Conservation (phyloP, 2,113 vertebrate species). For the Neogobius melanostomus region DNA sequence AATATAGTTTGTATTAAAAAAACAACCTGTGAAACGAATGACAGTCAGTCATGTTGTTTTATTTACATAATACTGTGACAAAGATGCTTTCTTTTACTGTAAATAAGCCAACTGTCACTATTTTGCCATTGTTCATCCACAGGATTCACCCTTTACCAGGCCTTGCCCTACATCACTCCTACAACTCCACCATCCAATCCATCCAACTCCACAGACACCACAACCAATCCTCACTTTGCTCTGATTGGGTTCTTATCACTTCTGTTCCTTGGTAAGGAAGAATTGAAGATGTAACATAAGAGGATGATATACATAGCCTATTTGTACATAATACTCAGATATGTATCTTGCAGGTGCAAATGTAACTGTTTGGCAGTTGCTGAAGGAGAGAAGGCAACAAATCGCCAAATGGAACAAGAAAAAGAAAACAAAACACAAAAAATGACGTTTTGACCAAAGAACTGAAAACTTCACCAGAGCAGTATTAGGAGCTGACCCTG, state of each 20-base stretch:
- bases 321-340: not conserved
- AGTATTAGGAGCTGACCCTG: not conserved
- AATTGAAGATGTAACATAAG: not conserved
- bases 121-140: slow-evolving; percentile 8
- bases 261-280: slow-evolving; percentile 82
- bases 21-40: too few relatives aligned
- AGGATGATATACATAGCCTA: not conserved
- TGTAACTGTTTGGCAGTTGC: slow-evolving; percentile 62
- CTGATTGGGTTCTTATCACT: slow-evolving; percentile 81
- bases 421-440: slow-evolving; percentile 47
- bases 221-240: slow-evolving; percentile 74
- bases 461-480: not conserved
- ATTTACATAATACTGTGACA: not conserved
- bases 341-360: slow-evolving; percentile 53
- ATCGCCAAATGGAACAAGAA: slow-evolving; percentile 64
- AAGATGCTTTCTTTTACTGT: not conserved
- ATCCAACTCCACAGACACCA: slow-evolving; percentile 61
- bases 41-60: not conserved
- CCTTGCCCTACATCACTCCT: slow-evolving; percentile 79
- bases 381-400: slow-evolving; percentile 61
- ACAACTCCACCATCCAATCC: slow-evolving; percentile 69
- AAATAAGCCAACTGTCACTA: not conserved
- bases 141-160: slow-evolving; percentile 85
- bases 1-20: too few relatives aligned
- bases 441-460: slow-evolving; percentile 33